Conservation (phyloP, 2,888 invertebrate species). For the Meiosimyza decipiens region DNA sequence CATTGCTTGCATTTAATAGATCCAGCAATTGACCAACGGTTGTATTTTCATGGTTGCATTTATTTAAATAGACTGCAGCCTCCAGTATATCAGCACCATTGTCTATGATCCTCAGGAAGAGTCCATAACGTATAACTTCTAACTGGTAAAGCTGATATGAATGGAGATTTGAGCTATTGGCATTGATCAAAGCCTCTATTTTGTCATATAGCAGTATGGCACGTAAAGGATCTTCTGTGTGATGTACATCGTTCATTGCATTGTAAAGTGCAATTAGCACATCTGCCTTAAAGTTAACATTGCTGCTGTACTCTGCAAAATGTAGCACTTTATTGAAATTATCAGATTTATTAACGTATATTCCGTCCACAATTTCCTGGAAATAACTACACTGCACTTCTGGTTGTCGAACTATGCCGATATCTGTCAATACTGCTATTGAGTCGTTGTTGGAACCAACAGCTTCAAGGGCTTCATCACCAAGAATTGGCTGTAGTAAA, state of each 20-base stretch:
- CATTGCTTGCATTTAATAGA: neutral
- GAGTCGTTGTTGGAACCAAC: no score
- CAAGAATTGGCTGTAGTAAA: no score
- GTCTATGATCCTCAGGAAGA: neutral
- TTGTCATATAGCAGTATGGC: conserved; percentile 4
- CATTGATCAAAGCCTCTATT: neutral
- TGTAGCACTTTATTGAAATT: conserved; percentile 4
- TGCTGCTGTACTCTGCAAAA: neutral
- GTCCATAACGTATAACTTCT: neutral
- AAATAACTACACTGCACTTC: neutral
- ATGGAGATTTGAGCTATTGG: no score
- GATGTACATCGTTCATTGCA: neutral
- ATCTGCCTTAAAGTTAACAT: conserved; percentile 6
- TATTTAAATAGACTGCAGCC: conserved; percentile 3
- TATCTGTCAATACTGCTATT: no score
- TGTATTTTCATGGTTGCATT: neutral
- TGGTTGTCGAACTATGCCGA: no score
- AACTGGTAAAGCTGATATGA: no score
- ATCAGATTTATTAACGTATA: neutral
- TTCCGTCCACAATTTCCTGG: neutral
- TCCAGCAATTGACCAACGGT: neutral
- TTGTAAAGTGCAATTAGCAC: neutral
- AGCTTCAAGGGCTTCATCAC: no score
- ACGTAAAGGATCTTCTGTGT: neutral
- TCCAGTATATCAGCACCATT: conserved; percentile 8